These are phyloP conservation scores for Penaeus japonicus DNA, from an alignment of 1,140 invertebrate species.

Conservation along the genomic window DNA sequence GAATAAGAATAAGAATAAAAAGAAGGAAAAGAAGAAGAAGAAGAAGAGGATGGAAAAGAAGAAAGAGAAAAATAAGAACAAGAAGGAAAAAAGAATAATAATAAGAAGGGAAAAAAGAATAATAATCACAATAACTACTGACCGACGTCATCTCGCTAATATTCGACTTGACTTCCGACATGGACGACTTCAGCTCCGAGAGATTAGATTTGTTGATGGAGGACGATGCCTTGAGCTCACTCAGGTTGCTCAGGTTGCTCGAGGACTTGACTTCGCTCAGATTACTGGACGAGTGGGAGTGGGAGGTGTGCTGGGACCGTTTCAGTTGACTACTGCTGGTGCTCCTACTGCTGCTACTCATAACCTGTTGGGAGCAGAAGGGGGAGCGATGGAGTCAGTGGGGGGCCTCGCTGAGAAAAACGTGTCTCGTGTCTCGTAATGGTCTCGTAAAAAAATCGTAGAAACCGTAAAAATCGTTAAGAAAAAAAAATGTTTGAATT, in stretches of 20 bases:
- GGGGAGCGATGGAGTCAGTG: neutral
- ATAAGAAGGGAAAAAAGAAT: neutral
- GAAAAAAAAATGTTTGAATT: too few species aligned
- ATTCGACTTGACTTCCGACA: slow-evolving; percentile 77
- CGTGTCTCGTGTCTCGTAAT: too few species aligned
- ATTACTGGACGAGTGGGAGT: slow-evolving; percentile 41
- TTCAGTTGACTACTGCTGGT: slow-evolving; percentile 49
- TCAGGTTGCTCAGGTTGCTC: slow-evolving; percentile 74
- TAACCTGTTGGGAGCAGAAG: neutral
- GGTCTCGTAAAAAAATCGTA: too few species aligned
- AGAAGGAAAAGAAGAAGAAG: too few species aligned
- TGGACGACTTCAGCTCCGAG: slow-evolving; percentile 72
- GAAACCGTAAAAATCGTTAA: neutral
- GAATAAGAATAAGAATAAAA: too few species aligned
- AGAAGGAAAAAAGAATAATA: neutral
- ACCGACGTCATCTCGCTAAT: slow-evolving; percentile 58
- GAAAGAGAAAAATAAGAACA: too few species aligned
- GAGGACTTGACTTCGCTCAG: slow-evolving; percentile 49
- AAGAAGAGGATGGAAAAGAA: too few species aligned
- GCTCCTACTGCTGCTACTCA: slow-evolving; percentile 29
- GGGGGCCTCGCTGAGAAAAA: too few species aligned
- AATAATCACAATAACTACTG: slow-evolving; percentile 20
- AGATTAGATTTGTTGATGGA: slow-evolving; percentile 44
- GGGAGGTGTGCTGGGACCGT: slow-evolving; percentile 46
- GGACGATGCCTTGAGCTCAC: neutral